Percentiles rank a stretch among this genome's conserved stretches.
These are phyloP conservation scores for Panagrolaimus sp. DNA, from an alignment of 1,140 invertebrate species.

Conservation along the genomic window DNA sequence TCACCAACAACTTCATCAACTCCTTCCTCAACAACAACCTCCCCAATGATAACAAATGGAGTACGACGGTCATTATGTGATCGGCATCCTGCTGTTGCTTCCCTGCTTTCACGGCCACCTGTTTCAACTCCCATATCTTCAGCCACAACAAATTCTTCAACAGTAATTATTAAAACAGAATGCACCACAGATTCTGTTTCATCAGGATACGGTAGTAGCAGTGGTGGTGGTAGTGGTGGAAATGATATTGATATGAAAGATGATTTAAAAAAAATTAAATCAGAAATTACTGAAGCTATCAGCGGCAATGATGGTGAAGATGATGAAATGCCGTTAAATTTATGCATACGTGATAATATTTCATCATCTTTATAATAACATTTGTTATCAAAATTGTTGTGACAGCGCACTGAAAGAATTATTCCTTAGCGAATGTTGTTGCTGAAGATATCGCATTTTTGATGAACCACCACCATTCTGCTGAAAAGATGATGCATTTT, in stretches of 20 bases:
- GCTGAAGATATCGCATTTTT: no score
- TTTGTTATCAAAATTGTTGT: not conserved
- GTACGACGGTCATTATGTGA: not conserved
- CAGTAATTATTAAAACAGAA: not conserved
- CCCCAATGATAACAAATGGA: not conserved
- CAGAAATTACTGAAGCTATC: constrained; percentile 1
- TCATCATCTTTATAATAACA: not conserved
- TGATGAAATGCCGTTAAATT: constrained; percentile 20
- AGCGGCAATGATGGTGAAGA: constrained; percentile 9
- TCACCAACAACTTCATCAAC: not conserved
- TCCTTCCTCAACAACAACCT: not conserved
- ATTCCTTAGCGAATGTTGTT: not conserved
- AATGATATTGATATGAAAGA: no score
- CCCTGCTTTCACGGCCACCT: constrained; percentile 7
- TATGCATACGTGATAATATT: constrained; percentile 18
- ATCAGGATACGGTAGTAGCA: no score
- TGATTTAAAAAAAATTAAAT: not conserved
- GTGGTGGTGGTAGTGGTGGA: no score
- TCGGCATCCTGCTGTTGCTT: constrained; percentile 14
- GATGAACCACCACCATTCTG: no score
- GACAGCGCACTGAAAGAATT: not conserved
- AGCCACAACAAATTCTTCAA: not conserved
- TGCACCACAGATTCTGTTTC: no score
- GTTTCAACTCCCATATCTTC: not conserved
- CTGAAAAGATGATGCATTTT: not conserved